Evolutionary conservation across 2,113 vertebrate genomes (phyloP), one percentile per base, ranked within the genome.

Genomic region (Nicator chloris): DNA sequence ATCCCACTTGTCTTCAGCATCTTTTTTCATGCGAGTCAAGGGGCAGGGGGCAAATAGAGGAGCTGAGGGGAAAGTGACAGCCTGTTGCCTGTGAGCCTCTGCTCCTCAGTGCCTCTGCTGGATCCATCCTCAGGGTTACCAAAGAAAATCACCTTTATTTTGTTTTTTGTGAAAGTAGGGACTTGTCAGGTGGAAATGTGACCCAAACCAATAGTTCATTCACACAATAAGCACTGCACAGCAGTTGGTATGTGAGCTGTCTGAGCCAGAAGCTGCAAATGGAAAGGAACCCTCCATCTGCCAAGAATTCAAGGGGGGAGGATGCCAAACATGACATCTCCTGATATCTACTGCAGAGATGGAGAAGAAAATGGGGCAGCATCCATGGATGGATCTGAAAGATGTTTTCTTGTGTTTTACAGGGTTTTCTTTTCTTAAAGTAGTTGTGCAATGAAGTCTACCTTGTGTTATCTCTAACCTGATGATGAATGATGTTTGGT

Each of bases 241-340:
- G 56, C 64, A 78, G 64, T 65, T 69, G 39, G 47, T 64, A 1
- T 45, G 54, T 45, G 59, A 49, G 39, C 39, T 63, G 14, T 65
- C 44, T 44, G 40, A 81, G 64, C 30, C 51, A 0, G 51, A 51
- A 75, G 56, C 53, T 0, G 0, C 56, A 85, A 79, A 4, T 0
- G 0, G 37, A 37, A 50, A 54, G 37, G 35, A 63, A 66, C 13
- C 17, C 20, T 81, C 42, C 39, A 19, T 61, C 60, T 92, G 69
- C 49, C 35, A 45, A 21, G n/a, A 81, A 22, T 70, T 84, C 39
- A 14, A 10, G 13, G 1, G 4, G 9, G 13, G 15, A 44, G 21
- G 35, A 75, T 59, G 21, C 15, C 30, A 77, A 28, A 49, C 37
- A 10, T 1, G 5, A 49, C 6, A 16, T 80, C 31, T 85, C 22